These are phyloP conservation scores for Caenorhabditis latens DNA, from an alignment of 1,140 invertebrate genomes.

Conservation along the genomic window DNA sequence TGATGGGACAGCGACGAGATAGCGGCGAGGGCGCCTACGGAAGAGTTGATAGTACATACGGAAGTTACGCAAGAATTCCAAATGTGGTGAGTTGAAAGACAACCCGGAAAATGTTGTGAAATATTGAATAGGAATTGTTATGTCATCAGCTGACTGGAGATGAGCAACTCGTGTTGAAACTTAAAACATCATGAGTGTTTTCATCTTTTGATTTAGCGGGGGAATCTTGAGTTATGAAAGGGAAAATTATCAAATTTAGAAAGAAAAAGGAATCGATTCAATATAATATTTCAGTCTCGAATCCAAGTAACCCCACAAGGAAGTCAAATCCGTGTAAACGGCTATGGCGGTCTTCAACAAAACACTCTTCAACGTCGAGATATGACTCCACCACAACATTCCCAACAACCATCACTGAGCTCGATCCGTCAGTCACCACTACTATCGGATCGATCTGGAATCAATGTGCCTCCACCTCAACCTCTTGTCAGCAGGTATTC, in stretches of 20 bases:
- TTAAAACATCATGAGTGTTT: neutral
- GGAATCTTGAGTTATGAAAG: too few relatives aligned
- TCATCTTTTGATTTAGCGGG: too few relatives aligned
- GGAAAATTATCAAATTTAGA: too few relatives aligned
- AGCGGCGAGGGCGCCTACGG: conserved; percentile 54
- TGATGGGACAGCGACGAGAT: conserved; percentile 47
- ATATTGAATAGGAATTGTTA: neutral
- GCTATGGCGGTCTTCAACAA: conserved; percentile 27
- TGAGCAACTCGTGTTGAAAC: neutral
- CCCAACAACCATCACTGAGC: conserved; percentile 46
- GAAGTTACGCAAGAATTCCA: conserved; percentile 63
- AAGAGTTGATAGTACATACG: conserved; percentile 58
- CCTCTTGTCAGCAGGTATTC: conserved; percentile 32
- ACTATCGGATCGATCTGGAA: conserved; percentile 18
- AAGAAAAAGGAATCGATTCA: too few relatives aligned
- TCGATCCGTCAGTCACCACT: conserved; percentile 41
- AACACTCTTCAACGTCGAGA: conserved; percentile 4
- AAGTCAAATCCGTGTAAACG: conserved; percentile 38
- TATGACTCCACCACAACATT: conserved; percentile 14
- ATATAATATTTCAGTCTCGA: conserved; percentile 2
- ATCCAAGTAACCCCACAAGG: conserved; percentile 53
- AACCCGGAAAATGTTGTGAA: neutral
- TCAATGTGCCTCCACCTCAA: conserved; percentile 42
- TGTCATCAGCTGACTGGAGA: neutral
- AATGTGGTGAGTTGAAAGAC: conserved; percentile 29